A percentile compares a stretch with the other conserved stretches of the same genome.
Evolutionary conservation across 1,140 invertebrate species (phyloP).

Genomic region (Drosophila chauvacae): DNA sequence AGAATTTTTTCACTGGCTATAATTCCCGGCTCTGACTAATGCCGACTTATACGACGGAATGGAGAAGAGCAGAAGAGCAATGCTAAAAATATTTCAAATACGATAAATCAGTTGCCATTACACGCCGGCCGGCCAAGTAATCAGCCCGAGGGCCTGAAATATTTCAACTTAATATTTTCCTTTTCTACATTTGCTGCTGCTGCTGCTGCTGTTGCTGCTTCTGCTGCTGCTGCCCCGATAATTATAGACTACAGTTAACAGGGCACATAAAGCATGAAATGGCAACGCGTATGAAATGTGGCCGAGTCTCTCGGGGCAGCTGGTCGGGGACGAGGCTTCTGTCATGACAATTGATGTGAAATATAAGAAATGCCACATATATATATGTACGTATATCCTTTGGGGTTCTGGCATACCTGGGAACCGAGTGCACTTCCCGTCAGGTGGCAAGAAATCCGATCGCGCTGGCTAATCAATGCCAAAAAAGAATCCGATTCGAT

Average conservation of each 20-base stretch:
- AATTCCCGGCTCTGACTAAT: constrained; percentile 49
- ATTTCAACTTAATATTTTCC: constrained; percentile 64
- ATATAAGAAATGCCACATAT: constrained; percentile 26
- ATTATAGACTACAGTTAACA: constrained; percentile 72
- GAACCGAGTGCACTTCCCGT: constrained; percentile 59
- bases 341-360: constrained; percentile 55
- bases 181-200: constrained; percentile 26
- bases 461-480: constrained; percentile 58
- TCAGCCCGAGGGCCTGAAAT: constrained; percentile 54
- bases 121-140: constrained; percentile 40
- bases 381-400: background rate
- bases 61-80: constrained; percentile 19
- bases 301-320: constrained; percentile 27
- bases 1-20: background rate
- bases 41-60: constrained; percentile 13
- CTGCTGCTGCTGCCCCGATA: constrained; percentile 49
- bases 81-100: constrained; percentile 69
- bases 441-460: constrained; percentile 68
- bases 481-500: constrained; percentile 44
- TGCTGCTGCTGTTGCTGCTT: constrained; percentile 21
- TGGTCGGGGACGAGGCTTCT: constrained; percentile 13
- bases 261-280: constrained; percentile 69
- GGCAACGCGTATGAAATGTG: constrained; percentile 59
- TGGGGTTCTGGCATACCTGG: constrained; percentile 6
- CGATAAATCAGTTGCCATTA: constrained; percentile 68